These are phyloP conservation scores for Nephrotoma appendiculata DNA, from an alignment of 2,888 invertebrate genomes.

Conservation along the genomic window DNA sequence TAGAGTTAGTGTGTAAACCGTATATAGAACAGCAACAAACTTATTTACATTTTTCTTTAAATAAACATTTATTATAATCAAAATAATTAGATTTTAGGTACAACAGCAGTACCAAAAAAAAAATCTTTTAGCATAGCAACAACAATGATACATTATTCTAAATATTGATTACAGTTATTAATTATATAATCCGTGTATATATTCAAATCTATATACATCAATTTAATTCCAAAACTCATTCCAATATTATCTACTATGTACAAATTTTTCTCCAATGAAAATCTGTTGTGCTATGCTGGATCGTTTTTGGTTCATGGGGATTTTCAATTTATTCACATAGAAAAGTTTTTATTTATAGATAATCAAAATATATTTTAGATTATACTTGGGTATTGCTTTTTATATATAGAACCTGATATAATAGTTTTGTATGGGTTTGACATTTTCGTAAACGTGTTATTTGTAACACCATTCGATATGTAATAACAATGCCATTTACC, in stretches of 20 bases:
- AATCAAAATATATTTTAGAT: neutral
- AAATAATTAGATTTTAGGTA: neutral
- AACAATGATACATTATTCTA: neutral
- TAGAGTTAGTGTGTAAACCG: neutral
- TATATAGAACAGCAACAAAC: neutral
- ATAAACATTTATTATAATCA: neutral
- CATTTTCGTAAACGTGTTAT: no score
- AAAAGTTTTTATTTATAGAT: neutral
- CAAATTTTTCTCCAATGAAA: neutral
- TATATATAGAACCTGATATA: no score
- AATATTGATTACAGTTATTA: neutral
- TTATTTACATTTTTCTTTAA: neutral
- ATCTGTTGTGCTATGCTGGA: neutral
- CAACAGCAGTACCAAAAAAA: neutral
- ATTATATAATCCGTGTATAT: neutral
- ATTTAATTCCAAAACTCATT: neutral
- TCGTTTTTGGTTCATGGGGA: neutral
- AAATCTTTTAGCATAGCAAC: neutral
- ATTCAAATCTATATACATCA: neutral
- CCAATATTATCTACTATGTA: neutral
- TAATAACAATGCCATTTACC: no score
- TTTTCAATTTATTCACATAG: neutral
- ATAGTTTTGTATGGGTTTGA: no score
- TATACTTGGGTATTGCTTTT: no score
- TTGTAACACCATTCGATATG: no score